Conservation (phyloP, 1,140 invertebrate species). For the Lucilia sericata region DNA sequence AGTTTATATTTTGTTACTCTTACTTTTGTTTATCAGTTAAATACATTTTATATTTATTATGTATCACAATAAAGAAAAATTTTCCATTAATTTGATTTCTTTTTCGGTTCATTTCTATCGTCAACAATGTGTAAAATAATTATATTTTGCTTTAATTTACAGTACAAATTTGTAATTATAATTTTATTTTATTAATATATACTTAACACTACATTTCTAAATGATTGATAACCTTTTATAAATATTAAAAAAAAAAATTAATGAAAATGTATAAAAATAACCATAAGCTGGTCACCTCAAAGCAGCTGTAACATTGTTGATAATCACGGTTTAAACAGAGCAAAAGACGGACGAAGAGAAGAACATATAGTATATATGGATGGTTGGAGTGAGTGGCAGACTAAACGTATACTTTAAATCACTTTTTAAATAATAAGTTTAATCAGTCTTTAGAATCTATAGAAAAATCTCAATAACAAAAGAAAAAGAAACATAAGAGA, state of each 20-base stretch:
- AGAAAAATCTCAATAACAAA: constrained; percentile 19
- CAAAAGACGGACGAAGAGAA: neutral
- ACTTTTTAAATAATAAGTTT: constrained; percentile 45
- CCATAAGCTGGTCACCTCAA: constrained; percentile 22
- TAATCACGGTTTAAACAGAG: neutral
- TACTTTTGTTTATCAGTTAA: too few relatives aligned
- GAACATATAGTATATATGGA: neutral
- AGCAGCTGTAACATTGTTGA: neutral
- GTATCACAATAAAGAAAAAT: neutral
- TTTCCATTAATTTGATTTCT: neutral
- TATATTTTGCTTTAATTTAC: constrained; percentile 22
- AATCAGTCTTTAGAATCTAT: constrained; percentile 30
- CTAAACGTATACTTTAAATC: constrained; percentile 43
- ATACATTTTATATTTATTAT: too few relatives aligned
- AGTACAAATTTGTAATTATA: neutral
- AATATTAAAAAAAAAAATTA: neutral
- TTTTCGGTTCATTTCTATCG: constrained; percentile 7
- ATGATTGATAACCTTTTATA: constrained; percentile 30
- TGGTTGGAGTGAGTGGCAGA: neutral
- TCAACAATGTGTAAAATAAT: constrained; percentile 36
- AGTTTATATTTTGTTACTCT: too few relatives aligned
- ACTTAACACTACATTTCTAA: constrained; percentile 35
- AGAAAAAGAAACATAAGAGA: neutral
- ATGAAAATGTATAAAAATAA: neutral
- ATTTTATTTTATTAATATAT: neutral